A percentile compares a stretch with the other conserved stretches of the same genome.
Evolutionary conservation across 2,797 vertebrate species (phyloP).

Genomic region (Premnoplex brunnescens): DNA sequence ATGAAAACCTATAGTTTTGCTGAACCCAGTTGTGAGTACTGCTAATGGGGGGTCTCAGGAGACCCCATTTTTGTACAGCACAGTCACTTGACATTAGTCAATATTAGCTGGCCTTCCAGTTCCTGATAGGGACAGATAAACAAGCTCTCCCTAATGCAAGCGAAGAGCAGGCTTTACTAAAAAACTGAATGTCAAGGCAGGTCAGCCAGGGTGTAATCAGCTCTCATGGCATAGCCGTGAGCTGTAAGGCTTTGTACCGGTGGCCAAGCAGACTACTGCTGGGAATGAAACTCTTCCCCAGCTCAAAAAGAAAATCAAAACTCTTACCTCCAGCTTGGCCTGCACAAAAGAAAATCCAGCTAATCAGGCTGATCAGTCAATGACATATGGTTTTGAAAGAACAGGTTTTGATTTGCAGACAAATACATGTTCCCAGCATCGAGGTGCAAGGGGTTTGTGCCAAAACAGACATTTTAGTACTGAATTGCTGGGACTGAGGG

Average conservation of each 20-base stretch:
- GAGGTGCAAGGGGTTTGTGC: not conserved
- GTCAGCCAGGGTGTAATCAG: conserved; percentile 43
- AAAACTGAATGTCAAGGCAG: conserved; percentile 3
- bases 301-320: conserved; percentile 21
- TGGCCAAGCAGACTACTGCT: not conserved
- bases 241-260: not conserved
- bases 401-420: conserved; percentile 19
- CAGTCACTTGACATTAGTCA: conserved; percentile 12
- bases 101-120: not conserved
- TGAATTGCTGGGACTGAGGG: not conserved
- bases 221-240: not conserved
- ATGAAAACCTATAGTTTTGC: conserved; percentile 6
- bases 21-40: not conserved
- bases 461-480: not conserved
- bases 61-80: not conserved
- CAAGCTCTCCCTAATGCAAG: not conserved
- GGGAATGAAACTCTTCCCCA: not conserved
- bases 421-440: not conserved
- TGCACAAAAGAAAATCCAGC: conserved; percentile 2
- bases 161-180: not conserved
- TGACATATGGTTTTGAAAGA: not conserved
- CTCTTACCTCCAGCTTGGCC: not conserved
- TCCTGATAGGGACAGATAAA: conserved; percentile 12
- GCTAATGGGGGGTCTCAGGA: not conserved
- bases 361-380: not conserved